phyloP scores from a whole-genome alignment of 92 coral and sea anemone species.

The Nematostella vectensis region DNA sequence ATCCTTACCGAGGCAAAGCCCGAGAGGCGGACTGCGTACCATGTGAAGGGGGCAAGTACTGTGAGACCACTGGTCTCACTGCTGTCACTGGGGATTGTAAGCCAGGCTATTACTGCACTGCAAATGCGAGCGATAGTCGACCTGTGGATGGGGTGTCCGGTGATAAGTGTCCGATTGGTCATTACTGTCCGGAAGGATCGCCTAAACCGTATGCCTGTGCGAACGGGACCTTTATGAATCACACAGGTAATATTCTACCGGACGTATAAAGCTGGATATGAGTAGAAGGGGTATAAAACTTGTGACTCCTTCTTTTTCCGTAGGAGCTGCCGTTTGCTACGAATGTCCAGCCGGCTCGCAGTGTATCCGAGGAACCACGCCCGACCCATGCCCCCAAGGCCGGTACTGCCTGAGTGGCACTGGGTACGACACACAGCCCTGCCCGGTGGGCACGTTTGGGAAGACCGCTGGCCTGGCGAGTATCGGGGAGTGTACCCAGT shows the following conservation, averaged over 20 bases:
- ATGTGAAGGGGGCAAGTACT: slow-evolving; percentile 96
- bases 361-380: slow-evolving; percentile 63
- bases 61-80: slow-evolving; percentile 63
- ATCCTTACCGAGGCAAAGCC: slow-evolving; percentile 74
- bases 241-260: slow-evolving; percentile 84
- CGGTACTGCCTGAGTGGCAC: slow-evolving; percentile 80
- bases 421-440: slow-evolving; percentile 80
- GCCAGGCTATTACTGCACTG: slow-evolving; percentile 69
- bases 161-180: slow-evolving; percentile 74
- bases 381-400: slow-evolving; percentile 98
- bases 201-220: slow-evolving; percentile 55
- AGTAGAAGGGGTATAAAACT: too few species aligned
- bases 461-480: slow-evolving; percentile 58
- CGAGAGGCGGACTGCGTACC: slow-evolving; percentile 62
- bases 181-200: slow-evolving; percentile 64
- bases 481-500: slow-evolving; percentile 62
- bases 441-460: slow-evolving; percentile 95
- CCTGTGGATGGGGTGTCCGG: slow-evolving; percentile 79
- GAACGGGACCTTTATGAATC: slow-evolving; percentile 92
- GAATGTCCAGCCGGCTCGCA: slow-evolving; percentile 88
- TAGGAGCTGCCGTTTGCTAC: slow-evolving; percentile 79
- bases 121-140: slow-evolving; percentile 48
- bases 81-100: slow-evolving; percentile 67
- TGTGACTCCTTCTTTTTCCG: background rate
- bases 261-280: background rate